Evolutionary conservation across 2,888 invertebrate genomes (phyloP).

Genomic region (Nomada ferruginata): DNA sequence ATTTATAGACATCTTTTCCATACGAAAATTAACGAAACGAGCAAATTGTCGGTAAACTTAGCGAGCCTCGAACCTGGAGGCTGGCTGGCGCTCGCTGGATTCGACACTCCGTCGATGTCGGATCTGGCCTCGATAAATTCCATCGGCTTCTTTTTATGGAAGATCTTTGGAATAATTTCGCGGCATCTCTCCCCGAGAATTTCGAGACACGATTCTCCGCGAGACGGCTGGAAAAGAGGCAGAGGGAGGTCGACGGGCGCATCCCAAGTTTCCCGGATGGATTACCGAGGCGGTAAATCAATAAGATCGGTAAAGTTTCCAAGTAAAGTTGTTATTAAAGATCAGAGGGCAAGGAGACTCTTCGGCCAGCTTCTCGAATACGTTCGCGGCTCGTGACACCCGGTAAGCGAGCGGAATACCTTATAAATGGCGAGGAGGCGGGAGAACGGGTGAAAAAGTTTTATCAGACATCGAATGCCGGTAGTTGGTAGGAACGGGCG

Average conservation of each 20-base stretch:
- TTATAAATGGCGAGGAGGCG: constrained; percentile 64
- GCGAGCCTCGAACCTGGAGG: background rate
- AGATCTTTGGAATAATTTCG: background rate
- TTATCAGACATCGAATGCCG: constrained; percentile 77
- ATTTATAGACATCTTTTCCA: constrained; percentile 7
- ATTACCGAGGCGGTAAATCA: constrained; percentile 59
- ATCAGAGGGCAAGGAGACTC: constrained; percentile 61
- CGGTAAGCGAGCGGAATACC: constrained; percentile 67
- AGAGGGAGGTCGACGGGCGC: background rate
- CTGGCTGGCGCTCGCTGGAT: too few relatives aligned
- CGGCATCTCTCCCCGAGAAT: background rate
- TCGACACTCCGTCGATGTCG: too few relatives aligned
- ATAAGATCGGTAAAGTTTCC: constrained; percentile 64
- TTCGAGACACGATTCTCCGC: background rate
- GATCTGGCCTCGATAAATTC: too few relatives aligned
- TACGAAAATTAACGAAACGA: background rate
- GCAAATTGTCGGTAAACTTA: background rate
- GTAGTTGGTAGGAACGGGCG: constrained; percentile 65
- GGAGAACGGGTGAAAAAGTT: constrained; percentile 70
- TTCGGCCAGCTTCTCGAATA: constrained; percentile 51
- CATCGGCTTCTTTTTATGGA: too few relatives aligned
- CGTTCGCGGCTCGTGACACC: constrained; percentile 65
- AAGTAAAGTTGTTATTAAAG: constrained; percentile 65
- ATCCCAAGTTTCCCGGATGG: constrained; percentile 40
- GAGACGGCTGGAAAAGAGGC: background rate